Evolutionary conservation across 2,797 vertebrate genomes (phyloP).

Genomic region (Helicolenus hilgendorfi): DNA sequence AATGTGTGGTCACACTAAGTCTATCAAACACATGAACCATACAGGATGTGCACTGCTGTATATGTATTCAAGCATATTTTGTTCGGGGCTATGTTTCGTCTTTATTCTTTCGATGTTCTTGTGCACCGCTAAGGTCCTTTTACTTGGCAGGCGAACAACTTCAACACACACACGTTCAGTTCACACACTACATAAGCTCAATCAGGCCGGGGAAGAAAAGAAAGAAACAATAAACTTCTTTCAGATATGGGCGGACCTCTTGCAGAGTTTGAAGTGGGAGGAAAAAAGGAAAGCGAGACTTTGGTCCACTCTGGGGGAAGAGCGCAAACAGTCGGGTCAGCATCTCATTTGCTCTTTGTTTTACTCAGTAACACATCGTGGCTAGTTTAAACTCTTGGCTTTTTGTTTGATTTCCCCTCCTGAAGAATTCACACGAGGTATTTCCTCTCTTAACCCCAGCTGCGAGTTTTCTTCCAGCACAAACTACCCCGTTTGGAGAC

Average conservation of each 20-base stretch:
- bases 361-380: constrained; percentile 57
- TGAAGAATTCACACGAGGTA: constrained; percentile 45
- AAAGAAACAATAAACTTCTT: constrained; percentile 55
- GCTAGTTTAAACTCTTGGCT: constrained; percentile 51
- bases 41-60: constrained; percentile 48
- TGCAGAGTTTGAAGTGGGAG: constrained; percentile 41
- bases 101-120: constrained; percentile 41
- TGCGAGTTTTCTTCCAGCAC: constrained; percentile 54
- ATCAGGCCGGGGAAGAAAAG: constrained; percentile 25
- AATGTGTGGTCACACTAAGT: constrained; percentile 52
- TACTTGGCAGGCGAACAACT: constrained; percentile 52
- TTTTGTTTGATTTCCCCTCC: constrained; percentile 58
- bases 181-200: constrained; percentile 18
- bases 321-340: constrained; percentile 59
- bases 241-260: constrained; percentile 48
- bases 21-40: constrained; percentile 46
- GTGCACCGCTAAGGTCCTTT: constrained; percentile 19
- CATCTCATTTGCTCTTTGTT: constrained; percentile 67
- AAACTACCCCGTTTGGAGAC: constrained; percentile 40
- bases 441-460: constrained; percentile 57
- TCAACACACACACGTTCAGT: constrained; percentile 24
- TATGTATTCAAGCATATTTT: constrained; percentile 55
- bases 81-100: constrained; percentile 48
- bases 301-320: constrained; percentile 28
- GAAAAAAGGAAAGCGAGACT: constrained; percentile 29